Percentiles rank a stretch among this genome's conserved stretches.
These are phyloP conservation scores for Branchinecta lynchi DNA, from an alignment of 1,140 invertebrate genomes.

Conservation along the genomic window DNA sequence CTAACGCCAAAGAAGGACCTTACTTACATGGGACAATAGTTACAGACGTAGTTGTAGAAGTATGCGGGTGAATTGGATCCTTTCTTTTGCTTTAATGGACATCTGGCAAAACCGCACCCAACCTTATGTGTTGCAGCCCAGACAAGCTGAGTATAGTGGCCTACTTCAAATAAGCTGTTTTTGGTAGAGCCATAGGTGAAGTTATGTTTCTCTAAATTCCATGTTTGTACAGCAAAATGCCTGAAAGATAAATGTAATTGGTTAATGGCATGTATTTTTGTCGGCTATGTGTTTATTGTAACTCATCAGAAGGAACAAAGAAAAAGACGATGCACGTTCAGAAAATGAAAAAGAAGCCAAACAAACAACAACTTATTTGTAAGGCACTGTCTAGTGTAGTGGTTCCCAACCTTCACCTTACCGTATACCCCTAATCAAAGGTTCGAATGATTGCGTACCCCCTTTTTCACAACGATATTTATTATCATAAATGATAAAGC, in stretches of 20 bases:
- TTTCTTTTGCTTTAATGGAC: conserved; percentile 34
- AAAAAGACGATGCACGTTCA: no score
- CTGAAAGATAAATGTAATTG: conserved; percentile 32
- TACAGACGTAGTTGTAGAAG: conserved; percentile 70
- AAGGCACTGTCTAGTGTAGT: no score
- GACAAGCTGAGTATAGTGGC: conserved; percentile 69
- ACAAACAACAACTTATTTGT: no score
- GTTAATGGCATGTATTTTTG: background rate
- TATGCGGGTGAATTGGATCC: conserved; percentile 26
- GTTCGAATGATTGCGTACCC: no score
- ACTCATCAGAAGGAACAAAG: no score
- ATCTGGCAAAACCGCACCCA: conserved; percentile 57
- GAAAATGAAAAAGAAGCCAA: no score
- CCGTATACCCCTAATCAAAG: no score
- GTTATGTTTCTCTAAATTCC: conserved; percentile 55
- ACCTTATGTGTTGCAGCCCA: conserved; percentile 61
- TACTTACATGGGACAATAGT: conserved; percentile 67
- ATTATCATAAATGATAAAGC: no score
- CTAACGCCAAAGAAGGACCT: conserved; percentile 13
- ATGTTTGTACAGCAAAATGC: conserved; percentile 61
- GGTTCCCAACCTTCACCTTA: no score
- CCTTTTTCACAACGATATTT: no score
- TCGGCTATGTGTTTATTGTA: no score
- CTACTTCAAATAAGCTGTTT: conserved; percentile 46
- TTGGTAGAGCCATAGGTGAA: conserved; percentile 49